phyloP scores from a whole-genome alignment of 2,888 invertebrate species.

The Tenthredo scrophulariae region DNA sequence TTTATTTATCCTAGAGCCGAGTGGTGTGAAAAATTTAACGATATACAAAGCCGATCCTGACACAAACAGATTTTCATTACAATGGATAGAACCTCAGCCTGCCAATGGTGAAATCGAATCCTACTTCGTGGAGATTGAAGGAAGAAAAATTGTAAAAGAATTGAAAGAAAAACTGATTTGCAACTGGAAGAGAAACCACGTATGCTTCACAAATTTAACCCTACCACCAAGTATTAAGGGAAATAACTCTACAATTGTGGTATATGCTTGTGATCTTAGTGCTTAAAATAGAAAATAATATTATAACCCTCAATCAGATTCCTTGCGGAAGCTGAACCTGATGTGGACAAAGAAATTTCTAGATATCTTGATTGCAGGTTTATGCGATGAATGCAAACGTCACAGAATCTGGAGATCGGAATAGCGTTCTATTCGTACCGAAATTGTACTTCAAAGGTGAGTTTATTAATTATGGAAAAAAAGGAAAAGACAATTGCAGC shows the following conservation, averaged over 20 bases:
- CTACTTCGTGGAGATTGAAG: slow-evolving; percentile 57
- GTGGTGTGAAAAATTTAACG: slow-evolving; percentile 54
- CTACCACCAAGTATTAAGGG: not conserved
- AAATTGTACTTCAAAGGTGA: not conserved
- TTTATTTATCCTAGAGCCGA: slow-evolving; percentile 35
- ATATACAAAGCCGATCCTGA: slow-evolving; percentile 60
- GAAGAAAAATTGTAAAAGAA: not conserved
- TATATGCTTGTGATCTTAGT: not conserved
- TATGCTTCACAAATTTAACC: not conserved
- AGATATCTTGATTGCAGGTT: not conserved
- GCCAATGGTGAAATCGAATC: slow-evolving; percentile 65
- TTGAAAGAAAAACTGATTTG: not conserved
- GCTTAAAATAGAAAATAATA: not conserved
- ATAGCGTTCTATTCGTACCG: not conserved
- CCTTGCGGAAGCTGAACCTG: not conserved
- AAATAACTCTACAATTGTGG: not conserved
- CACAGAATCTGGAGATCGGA: not conserved
- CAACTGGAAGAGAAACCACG: not conserved
- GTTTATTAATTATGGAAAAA: not conserved
- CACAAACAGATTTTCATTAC: slow-evolving; percentile 61
- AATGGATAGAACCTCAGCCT: slow-evolving; percentile 67
- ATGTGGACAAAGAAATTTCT: not conserved
- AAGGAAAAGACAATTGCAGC: not conserved
- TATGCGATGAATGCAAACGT: not conserved
- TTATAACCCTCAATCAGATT: not conserved